Percentiles rank a stretch among this genome's conserved stretches.
These are phyloP conservation scores for Macquaria ambigua DNA, from an alignment of 2,113 vertebrate species.

Conservation along the genomic window DNA sequence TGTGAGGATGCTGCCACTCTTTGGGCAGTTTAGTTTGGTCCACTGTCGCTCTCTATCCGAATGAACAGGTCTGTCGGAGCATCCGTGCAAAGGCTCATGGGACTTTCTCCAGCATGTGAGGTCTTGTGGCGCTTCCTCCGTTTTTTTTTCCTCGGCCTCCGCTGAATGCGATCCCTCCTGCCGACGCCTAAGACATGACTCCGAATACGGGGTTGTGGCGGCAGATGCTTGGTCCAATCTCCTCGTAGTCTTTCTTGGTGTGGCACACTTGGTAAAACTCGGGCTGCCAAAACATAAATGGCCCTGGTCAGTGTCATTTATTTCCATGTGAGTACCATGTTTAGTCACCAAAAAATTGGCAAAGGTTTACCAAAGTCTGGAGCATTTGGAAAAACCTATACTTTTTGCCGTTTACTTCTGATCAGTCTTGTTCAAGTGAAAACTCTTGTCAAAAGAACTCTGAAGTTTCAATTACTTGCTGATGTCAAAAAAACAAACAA, in stretches of 20 bases:
- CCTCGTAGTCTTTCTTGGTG: conserved; percentile 99
- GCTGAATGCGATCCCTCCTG: not conserved
- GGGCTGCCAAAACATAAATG: conserved; percentile 83
- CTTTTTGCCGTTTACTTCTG: not conserved
- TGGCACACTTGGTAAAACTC: conserved; percentile 99
- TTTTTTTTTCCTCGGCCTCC: conserved; percentile 40
- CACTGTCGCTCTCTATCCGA: conserved; percentile 59
- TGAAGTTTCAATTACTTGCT: not conserved
- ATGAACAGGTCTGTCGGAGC: conserved; percentile 51
- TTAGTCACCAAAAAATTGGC: not conserved
- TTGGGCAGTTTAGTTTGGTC: conserved; percentile 70
- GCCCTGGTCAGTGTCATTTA: not conserved
- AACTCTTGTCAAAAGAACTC: not conserved
- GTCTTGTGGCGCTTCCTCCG: conserved; percentile 19
- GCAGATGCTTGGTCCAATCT: conserved; percentile 98
- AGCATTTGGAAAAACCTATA: too few relatives aligned
- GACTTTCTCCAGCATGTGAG: conserved; percentile 51
- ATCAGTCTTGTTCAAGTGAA: not conserved
- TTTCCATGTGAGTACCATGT: not conserved
- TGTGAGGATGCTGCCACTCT: conserved; percentile 41
- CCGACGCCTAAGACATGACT: conserved; percentile 90
- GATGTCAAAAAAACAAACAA: not conserved
- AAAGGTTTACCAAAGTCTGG: not conserved
- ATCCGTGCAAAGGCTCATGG: conserved; percentile 67
- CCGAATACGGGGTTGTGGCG: conserved; percentile 98